phyloP scores from a whole-genome alignment of 2,113 vertebrate species.

The Microtus montanus region DNA sequence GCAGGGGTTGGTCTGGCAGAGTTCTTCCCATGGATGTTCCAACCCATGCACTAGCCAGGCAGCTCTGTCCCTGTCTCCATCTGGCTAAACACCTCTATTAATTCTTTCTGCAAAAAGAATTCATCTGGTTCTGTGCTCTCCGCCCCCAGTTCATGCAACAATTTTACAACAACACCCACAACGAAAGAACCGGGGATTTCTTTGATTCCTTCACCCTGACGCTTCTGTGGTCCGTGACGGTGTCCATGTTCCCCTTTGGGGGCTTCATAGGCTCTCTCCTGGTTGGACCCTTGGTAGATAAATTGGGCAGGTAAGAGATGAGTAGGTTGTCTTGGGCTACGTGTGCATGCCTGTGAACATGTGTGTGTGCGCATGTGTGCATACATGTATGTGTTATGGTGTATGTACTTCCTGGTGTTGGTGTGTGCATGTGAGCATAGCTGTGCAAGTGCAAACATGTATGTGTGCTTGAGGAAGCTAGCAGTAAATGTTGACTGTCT shows the following conservation, averaged over 20 bases:
- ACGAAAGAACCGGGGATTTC: constrained; percentile 57
- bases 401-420: background rate
- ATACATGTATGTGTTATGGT: background rate
- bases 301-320: constrained; percentile 89
- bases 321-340: background rate
- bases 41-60: background rate
- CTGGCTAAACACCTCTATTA: accelerated
- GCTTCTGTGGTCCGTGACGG: constrained; percentile 93
- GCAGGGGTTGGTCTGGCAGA: background rate
- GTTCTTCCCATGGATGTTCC: background rate
- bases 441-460: background rate
- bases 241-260: constrained; percentile 95
- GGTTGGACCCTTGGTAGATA: constrained; percentile 93
- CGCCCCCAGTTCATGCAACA: constrained; percentile 89
- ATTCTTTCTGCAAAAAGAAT: accelerated
- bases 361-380: background rate
- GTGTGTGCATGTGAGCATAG: background rate
- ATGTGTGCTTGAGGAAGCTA: background rate
- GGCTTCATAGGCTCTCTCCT: constrained; percentile 94
- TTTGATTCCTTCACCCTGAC: constrained; percentile 82
- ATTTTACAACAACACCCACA: constrained; percentile 91
- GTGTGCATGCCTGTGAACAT: background rate
- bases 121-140: background rate
- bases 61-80: no score
- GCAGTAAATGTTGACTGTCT: background rate